Percentiles rank a stretch among this genome's conserved stretches.
Evolutionary conservation across 2,797 vertebrate species (phyloP).

Genomic region (Hirundo rustica): DNA sequence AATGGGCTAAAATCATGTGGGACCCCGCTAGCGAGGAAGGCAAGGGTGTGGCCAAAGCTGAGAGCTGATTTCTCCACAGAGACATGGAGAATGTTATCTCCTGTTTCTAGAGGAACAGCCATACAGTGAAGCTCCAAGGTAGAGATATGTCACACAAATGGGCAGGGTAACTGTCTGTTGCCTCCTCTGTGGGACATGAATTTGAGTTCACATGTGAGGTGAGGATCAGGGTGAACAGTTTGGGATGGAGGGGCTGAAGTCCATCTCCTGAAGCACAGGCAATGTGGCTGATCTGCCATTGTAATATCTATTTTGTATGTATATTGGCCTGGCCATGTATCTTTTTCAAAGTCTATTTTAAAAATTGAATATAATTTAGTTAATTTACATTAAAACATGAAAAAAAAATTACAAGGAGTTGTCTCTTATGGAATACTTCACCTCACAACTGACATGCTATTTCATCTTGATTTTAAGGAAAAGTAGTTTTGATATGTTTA

Average conservation of each 20-base stretch:
- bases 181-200: not conserved
- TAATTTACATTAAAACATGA: not conserved
- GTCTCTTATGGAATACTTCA: not conserved
- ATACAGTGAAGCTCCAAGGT: not conserved
- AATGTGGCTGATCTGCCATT: not conserved
- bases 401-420: not conserved
- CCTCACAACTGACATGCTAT: not conserved
- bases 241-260: not conserved
- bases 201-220: not conserved
- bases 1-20: not conserved
- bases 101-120: not conserved
- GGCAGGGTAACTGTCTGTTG: not conserved
- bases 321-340: not conserved
- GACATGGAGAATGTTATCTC: not conserved
- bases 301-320: not conserved
- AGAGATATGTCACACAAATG: not conserved
- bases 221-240: not conserved
- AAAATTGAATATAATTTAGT: not conserved
- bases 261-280: not conserved
- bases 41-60: not conserved
- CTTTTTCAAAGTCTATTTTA: not conserved
- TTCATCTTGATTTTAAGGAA: not conserved
- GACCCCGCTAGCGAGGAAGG: not conserved
- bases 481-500: not conserved
- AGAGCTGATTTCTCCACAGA: not conserved